phyloP scores from a whole-genome alignment of 2,888 invertebrate genomes.

The Dromius quadrimaculatus region DNA sequence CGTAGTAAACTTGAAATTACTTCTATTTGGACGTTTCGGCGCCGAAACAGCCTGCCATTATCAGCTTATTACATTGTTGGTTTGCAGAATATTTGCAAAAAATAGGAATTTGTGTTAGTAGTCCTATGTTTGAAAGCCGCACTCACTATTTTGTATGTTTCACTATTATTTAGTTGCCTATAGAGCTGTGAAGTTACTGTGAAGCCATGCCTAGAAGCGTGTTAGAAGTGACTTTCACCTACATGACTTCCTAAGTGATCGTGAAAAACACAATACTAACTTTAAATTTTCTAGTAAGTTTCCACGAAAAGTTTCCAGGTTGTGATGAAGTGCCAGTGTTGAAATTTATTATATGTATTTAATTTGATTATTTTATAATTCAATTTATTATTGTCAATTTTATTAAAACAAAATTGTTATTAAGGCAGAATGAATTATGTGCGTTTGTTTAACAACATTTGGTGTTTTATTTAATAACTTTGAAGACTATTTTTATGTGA shows the following conservation, averaged over 20 bases:
- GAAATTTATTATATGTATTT: constrained; percentile 17
- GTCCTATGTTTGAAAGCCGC: no score
- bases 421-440: constrained; percentile 20
- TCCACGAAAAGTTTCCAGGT: background rate
- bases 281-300: background rate
- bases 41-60: no score
- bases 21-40: no score
- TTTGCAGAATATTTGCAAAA: no score
- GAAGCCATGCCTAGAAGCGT: constrained; percentile 35
- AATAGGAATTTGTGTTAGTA: background rate
- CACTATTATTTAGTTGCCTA: background rate
- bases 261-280: constrained; percentile 31
- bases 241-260: constrained; percentile 10
- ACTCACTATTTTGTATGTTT: background rate
- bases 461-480: background rate
- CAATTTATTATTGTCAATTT: constrained; percentile 9
- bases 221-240: constrained; percentile 27
- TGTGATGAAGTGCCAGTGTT: constrained; percentile 18
- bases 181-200: constrained; percentile 20
- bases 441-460: constrained; percentile 18
- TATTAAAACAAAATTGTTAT: background rate
- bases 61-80: no score
- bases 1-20: no score
- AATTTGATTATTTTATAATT: background rate
- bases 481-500: background rate